Evolutionary conservation across 1,140 invertebrate species (phyloP), one percentile per base, ranked within the genome.

Genomic region (Melitaea cinxia): DNA sequence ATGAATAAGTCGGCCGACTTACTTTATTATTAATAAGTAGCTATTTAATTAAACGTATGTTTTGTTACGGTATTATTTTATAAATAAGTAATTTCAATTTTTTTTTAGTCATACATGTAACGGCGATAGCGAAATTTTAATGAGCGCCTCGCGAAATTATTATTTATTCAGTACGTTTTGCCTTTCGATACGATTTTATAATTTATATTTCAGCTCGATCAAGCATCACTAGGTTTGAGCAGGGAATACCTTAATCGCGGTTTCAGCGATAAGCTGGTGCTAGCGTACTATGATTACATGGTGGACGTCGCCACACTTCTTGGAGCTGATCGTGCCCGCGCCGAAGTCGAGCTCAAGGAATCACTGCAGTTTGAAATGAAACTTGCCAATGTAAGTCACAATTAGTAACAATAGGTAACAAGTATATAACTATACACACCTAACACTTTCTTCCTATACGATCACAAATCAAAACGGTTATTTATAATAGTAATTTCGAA

Each of bases 301-400:
- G 95, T 97, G 0, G 96, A 97, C 69, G 95, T 99, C 50, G 96
- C 98, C 0, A 93, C 95, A 0, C 92, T 98, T 1, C 93, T 99
- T 30, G 98, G 98, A 12, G 96, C 97, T 3, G 91, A 98, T 17
- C 93, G 91, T 64, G 80, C 90, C 0, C 82, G 81, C n/a, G 97
- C 97, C 0, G 84, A 92, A 58, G 85, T 91, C 5, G 96, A 99
- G 78, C 92, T 99, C 37, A 93, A 92, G 17, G 95, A 97, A 52
- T 96, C 97, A 0, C 91, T 99, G 1, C 91, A 96, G 14, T 99
- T 99, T 78, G 98, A 99, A 92, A 97, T 97, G 12, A 93, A 95
- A 68, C 92, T 99, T 35, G 97, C 97, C n/a, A 98, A 98, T 82
- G 97, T 98, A 92, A 94, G 93, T 92, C 4, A 17, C 24, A 35